Evolutionary conservation across 1,140 invertebrate species (phyloP), one percentile per base, ranked within the genome.

Genomic region (Drosophila leontia): DNA sequence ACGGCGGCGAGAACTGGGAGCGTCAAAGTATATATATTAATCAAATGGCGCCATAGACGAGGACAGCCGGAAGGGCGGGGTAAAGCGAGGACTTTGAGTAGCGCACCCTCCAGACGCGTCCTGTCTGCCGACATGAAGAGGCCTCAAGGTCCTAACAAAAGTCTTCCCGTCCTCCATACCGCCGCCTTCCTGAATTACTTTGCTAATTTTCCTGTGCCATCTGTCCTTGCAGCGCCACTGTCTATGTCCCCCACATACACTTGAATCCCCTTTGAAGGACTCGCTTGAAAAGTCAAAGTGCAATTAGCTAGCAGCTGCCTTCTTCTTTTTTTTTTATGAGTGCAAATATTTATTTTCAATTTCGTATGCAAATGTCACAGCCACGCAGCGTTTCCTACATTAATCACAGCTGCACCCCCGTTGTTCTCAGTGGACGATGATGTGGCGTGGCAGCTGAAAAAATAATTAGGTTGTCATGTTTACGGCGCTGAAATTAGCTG

Each of bases 401-500:
- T 90, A 90, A 87, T 87, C 84, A 84, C 41, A 58, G 29, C 29
- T 45, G 56, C 47, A 44, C 61, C 35, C 53, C 35, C 13, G 53
- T 56, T 56, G 35, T 56, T 56, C 26, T 56, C 53, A 56, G 53
- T 56, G 53, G 13, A 56, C 23, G 53, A 56, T 37, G 53, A 56
- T 56, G 29, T 45, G 47, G 58, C 35, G 50, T 45, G 57, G 67
- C 67, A 60, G 69, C 23, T 47, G 82, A 81, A 58, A 87, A 88
- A 88, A 90, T 90, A 88, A 88, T 88, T 88, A 88, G 85, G 85
- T 88, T 88, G 84, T 88, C 84, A 88, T 88, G 84, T 88, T 88
- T 80, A 88, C 85, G 85, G 78, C 70, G 67, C 62, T 84, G 85
- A 88, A 88, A 88, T 88, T 90, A 88, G 84, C 84, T 81, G 85